Evolutionary conservation across 2,113 vertebrate species (phyloP).

Genomic region (Nibea coibor): DNA sequence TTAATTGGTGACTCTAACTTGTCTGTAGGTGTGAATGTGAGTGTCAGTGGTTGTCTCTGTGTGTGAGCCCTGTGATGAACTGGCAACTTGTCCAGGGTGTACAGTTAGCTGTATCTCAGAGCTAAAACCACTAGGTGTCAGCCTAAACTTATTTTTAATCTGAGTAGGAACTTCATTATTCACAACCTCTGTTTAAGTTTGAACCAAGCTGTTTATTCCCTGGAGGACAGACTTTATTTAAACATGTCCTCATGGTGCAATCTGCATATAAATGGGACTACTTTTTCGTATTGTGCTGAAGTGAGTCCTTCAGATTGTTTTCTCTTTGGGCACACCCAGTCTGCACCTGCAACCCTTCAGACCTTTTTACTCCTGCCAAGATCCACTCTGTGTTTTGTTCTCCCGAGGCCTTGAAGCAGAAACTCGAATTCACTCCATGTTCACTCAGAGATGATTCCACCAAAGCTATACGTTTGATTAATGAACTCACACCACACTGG

Average conservation of each 20-base stretch:
- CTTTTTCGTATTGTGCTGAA: background rate
- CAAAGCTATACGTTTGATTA: background rate
- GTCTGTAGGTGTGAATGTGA: too few relatives aligned
- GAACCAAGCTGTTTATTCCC: background rate
- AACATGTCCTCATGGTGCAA: background rate
- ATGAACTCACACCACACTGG: too few relatives aligned
- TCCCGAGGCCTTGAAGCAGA: conserved; percentile 9
- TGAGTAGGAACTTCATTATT: background rate
- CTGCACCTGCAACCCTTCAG: conserved; percentile 47
- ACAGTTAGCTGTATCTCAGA: background rate
- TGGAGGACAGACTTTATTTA: background rate
- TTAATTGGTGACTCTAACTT: too few relatives aligned
- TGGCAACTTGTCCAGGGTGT: too few relatives aligned
- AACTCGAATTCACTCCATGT: background rate
- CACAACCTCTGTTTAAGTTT: background rate
- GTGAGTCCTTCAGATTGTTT: conserved; percentile 23
- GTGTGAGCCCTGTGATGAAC: too few relatives aligned
- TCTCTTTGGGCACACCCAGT: background rate
- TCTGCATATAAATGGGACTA: background rate
- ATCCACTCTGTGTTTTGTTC: conserved; percentile 36
- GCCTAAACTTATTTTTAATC: background rate
- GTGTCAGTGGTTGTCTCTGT: too few relatives aligned
- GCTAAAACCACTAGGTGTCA: conserved; percentile 38
- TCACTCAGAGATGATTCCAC: background rate
- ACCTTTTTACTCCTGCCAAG: conserved; percentile 30